Evolutionary conservation across 2,797 vertebrate species (phyloP), one percentile per base, ranked within the genome.

Genomic region (Denticeps clupeoides): DNA sequence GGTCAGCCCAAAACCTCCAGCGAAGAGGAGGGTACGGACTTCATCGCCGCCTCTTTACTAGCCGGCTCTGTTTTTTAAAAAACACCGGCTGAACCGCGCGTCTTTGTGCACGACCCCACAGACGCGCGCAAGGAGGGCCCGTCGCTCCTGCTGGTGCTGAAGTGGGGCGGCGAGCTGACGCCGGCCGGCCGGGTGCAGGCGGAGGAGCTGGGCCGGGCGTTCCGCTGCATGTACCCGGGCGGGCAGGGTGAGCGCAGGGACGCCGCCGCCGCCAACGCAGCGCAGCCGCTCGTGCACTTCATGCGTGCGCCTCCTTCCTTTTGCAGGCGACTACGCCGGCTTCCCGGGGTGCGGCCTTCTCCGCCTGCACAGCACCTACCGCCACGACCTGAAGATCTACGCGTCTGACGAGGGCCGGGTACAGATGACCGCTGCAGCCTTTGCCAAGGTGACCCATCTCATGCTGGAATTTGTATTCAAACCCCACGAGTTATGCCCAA

Each of bases 341-440:
- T 99, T 97, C 61, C 93, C 95, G 12, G 95, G 95, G 15, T 99
- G 95, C 7, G 94, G 95, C 13, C 75, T 99, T 28, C 89, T 99
- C 32, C 85, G 94, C 19, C 77, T 99, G 37, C 95, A 99, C 71
- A 97, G 93, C 79, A 99, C 94, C 11, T 99, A 97, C 56, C 85
- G 95, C 11, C 95, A 99, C 0, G 94, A 99, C 70, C 88, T 99
- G 60, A 99, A 98, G 82, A 99, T 99, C 63, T 99, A 99, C 0
- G 95, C 95, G 2, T 99, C 95, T 0, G 95, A 99, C 1, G 95
- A 99, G 65, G 95, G 95, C 43, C 74, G 95, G 11, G 95, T 99
- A 21, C 95, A 99, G 77, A 99, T 99, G 95, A 99, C 95, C 0
- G 95, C 95, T 2, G 94, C 95, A 15, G 92, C 95, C 27, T 99